A percentile compares a stretch with the other conserved stretches of the same genome.
Conservation (phyloP, 2,888 invertebrate genomes). For the Mesorhabditis belari region DNA sequence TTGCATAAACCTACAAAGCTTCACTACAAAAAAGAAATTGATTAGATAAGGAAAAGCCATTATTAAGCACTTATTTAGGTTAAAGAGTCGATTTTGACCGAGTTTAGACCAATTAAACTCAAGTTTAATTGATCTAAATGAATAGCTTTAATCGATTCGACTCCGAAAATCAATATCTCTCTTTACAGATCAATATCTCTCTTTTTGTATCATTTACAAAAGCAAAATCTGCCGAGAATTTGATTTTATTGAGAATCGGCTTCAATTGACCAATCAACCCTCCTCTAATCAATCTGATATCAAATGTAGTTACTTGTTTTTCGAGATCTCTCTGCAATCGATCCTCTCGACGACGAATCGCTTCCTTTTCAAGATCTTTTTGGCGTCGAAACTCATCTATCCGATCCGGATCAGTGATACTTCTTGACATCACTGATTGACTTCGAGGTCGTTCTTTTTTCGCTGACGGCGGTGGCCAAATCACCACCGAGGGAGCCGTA, state of each 20-base stretch:
- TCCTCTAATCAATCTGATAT: not conserved
- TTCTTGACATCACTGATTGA: constrained; percentile 37
- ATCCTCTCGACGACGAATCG: constrained; percentile 37
- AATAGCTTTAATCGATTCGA: too few species aligned
- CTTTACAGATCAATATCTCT: too few species aligned
- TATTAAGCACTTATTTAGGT: too few species aligned
- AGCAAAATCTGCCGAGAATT: not conserved
- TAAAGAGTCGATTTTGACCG: too few species aligned
- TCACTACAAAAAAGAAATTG: not conserved
- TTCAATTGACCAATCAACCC: not conserved
- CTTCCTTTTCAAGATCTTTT: constrained; percentile 40
- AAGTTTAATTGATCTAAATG: too few species aligned
- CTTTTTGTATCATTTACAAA: too few species aligned
- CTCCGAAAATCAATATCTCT: too few species aligned
- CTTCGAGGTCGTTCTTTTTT: constrained; percentile 27
- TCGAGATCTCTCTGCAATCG: constrained; percentile 25
- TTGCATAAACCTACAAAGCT: constrained; percentile 23
- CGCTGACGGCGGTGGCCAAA: constrained; percentile 46
- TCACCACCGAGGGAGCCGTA: constrained; percentile 36
- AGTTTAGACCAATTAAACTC: too few species aligned
- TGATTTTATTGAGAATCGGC: constrained; percentile 3
- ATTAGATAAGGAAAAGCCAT: too few species aligned
- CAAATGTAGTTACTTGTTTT: constrained; percentile 31
- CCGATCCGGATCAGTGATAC: constrained; percentile 42
- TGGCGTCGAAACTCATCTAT: constrained; percentile 43